phyloP scores from a whole-genome alignment of 2,113 vertebrate species.

The Menidia beryllina region DNA sequence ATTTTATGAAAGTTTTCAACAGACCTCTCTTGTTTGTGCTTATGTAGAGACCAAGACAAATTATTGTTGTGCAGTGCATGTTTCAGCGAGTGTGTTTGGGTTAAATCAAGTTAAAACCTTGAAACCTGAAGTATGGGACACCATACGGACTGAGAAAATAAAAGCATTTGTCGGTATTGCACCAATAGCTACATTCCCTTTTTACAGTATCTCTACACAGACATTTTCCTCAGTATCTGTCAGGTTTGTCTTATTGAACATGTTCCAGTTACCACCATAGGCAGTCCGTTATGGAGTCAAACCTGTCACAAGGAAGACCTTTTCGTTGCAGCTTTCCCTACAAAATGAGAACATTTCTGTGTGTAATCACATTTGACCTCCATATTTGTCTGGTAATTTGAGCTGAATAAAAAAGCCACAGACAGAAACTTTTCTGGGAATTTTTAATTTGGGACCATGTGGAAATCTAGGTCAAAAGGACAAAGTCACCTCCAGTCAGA shows the following conservation, averaged over 20 bases:
- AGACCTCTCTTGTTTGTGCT: no score
- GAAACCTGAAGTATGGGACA: no score
- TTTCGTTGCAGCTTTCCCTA: not conserved
- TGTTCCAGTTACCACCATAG: not conserved
- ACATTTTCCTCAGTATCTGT: slow-evolving; percentile 9
- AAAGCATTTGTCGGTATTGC: not conserved
- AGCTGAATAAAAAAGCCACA: not conserved
- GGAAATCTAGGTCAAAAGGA: slow-evolving; percentile 17
- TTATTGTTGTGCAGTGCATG: no score
- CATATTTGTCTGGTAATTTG: not conserved
- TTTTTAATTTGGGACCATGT: slow-evolving; percentile 11
- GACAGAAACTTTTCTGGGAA: slow-evolving; percentile 8
- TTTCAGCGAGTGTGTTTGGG: no score
- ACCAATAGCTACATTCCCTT: not conserved
- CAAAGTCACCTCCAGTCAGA: slow-evolving; percentile 5
- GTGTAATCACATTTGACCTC: not conserved
- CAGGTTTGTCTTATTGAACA: not conserved
- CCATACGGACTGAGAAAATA: no score
- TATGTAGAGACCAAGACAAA: no score
- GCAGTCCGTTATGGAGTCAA: no score
- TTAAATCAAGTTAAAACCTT: no score
- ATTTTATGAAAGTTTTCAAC: no score
- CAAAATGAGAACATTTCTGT: slow-evolving; percentile 1
- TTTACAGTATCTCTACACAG: not conserved
- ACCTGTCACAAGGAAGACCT: not conserved